phyloP scores from a whole-genome alignment of 1,140 invertebrate species.

The Drosophila saltans region DNA sequence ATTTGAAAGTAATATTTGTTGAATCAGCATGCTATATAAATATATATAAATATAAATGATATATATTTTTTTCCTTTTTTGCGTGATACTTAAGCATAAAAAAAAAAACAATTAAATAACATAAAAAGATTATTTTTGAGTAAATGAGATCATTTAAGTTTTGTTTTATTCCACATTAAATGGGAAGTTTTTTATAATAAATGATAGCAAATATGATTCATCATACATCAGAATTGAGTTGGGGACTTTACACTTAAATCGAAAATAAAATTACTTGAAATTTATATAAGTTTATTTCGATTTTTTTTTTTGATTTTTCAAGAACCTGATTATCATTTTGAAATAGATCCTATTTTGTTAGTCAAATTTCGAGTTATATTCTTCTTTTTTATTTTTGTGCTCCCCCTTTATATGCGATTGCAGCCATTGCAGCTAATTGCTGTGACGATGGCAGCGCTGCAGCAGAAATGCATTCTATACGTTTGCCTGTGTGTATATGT shows the following conservation, averaged over 20 bases:
- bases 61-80: no score
- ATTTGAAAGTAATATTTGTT: no score
- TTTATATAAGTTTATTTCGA: background rate
- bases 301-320: background rate
- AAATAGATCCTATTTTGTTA: background rate
- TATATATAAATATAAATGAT: no score
- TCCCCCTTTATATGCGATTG: constrained; percentile 12
- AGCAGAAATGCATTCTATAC: constrained; percentile 60
- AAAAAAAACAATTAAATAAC: no score
- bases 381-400: background rate
- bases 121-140: no score
- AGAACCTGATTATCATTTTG: no score
- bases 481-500: constrained; percentile 35
- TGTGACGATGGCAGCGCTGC: constrained; percentile 63
- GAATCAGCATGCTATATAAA: no score
- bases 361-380: background rate
- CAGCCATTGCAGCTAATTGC: constrained; percentile 60
- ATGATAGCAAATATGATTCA: constrained; percentile 4
- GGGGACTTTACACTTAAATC: background rate
- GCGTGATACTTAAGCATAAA: no score
- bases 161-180: no score
- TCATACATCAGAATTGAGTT: background rate
- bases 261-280: background rate
- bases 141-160: no score
- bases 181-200: background rate